Base-by-base conservation (phyloP, 2,797 vertebrate genomes). In the Pempheris klunzingeri region DNA sequence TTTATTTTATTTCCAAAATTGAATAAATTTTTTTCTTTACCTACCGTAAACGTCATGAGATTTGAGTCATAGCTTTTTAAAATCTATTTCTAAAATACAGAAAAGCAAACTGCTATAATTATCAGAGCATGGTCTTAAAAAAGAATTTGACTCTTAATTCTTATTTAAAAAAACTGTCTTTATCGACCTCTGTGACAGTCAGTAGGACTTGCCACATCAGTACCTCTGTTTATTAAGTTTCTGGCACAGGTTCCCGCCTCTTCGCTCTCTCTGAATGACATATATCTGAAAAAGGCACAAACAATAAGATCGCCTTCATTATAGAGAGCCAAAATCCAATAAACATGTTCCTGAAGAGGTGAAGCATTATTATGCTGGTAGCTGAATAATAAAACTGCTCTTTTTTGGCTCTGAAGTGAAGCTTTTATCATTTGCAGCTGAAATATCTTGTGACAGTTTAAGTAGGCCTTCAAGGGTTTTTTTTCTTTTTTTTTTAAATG, bases 401-500 rank as follows among this genome's bases (percentile, higher is more conserved):
- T 10, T 14, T 62, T 69, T 69, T 77, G 36, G 26, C 47, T 72
- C 43, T 18, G 0, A 0, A 22, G 18, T 24, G 30, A 46, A 12
- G 44, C 62, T 69, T 68, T 77, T 54, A 69, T 83, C 14, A 41
- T 61, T 70, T 59, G 12, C 32, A 28, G 38, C 61, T 70, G 20
- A 83, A 71, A 74, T 59, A 52, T 74, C 57, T 34, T 14, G 71
- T 55, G 72, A 80, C 76, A 38, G 41, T 50, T 83, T 70, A 18
- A 73, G 30, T 14, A 15, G 58, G 49, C 44, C 71, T 69, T 49
- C 49, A 41, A 71, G 62, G 49, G n/a, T n/a, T n/a, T n/a, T n/a
- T n/a, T n/a, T n/a, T n/a, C n/a, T n/a, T n/a, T 60, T 52, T 71
- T 50, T 64, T 61, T 72, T 83, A 70, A 84, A 65, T 24, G 49